Evolutionary conservation across 2,797 vertebrate genomes (phyloP), one percentile per base, ranked within the genome.

Genomic region (Linurgus olivaceus): DNA sequence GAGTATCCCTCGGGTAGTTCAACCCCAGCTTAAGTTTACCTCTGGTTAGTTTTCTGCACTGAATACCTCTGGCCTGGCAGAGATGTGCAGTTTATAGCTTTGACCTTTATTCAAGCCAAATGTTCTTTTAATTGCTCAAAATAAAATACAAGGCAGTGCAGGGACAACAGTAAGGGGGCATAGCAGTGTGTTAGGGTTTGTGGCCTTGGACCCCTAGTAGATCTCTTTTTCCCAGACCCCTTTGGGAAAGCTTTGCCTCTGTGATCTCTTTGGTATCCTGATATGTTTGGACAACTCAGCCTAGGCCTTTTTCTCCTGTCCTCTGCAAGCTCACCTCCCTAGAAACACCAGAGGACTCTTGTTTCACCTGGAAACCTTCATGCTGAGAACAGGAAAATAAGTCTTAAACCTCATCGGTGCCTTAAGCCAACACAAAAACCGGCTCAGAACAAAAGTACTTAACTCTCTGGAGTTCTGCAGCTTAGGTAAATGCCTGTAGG

Each of bases 81-180:
- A 59, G 79, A 25, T 48, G 51, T 48, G 66, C 63, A 45, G 70
- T 94, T 96, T 76, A 61, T 93, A 93, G 75, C 86, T 88, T 52
- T 84, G 88, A 85, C 88, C 82, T 95, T 93, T 90, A 79, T 62
- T 81, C 33, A 55, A 81, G 50, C 40, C 47, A 9, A 28, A 0
- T 26, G 57, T 37, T 78, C 59, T 82, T 75, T 52, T 58, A 75
- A 76, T 85, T 67, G 80, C 86, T 90, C 10, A 44, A 55, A 88
- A 62, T 51, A 62, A 88, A 86, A 42, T 55, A 23, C 0, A 78
- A 52, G 2, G 2, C 42, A 40, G 25, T 9, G 54, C 48, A 44
- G 77, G 38, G 55, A n/a, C 51, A 9, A 4, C 1, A 3, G 35
- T 59, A 28, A 17, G 1, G 0, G 5, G 37, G 20, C 6, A 5